Base-by-base conservation (phyloP, 2,113 vertebrate species). In the Ramphastos sulfuratus region DNA sequence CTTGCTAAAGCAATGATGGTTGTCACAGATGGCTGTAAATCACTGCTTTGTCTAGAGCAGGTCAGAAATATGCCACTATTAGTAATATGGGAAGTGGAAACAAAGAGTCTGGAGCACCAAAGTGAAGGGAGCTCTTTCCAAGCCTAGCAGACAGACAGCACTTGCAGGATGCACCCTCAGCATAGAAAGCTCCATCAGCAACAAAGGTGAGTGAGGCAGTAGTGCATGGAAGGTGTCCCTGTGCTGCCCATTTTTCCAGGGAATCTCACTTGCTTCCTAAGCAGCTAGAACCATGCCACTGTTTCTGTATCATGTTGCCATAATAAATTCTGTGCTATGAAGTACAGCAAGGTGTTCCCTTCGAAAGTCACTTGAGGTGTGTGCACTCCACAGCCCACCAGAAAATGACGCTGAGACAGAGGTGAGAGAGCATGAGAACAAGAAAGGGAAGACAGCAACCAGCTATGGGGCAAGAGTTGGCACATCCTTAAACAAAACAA, bases 81-180 rank as follows among this genome's bases (percentile, higher is more conserved):
- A 58, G 31, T 33, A 61, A 80, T 74, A 76, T 2, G 6, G 10
- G 10, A 63, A 63, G 44, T 10, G 33, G 14, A 85, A 77, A 70
- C 28, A 85, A 76, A 66, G 9, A 16, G 61, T 42, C 52, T 30
- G 52, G 21, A 80, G 46, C 0, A 0, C 9, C 55, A 58, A 56
- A 8, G 17, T 0, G 0, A 55, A 15, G 13, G n/a, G 60, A 89
- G 50, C 23, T 31, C n/a, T 52, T 18, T 27, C 61, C 4, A 4
- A 3, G 8, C 2, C 2, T 2, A 39, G 18, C 33, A 87, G 35
- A 21, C 7, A 19, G 28, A 2, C 0, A 6, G n/a, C 28, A 15
- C 16, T n/a, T 15, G 23, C 50, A 58, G 64, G 21, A 28, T 1
- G 4, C 61, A 55, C 6, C 30, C 75, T 54, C 0, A 6, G 27